Evolutionary conservation across 92 coral and sea anemone genomes (phyloP), one percentile per base, ranked within the genome.

Genomic region (Epizoanthus illoricatus): DNA sequence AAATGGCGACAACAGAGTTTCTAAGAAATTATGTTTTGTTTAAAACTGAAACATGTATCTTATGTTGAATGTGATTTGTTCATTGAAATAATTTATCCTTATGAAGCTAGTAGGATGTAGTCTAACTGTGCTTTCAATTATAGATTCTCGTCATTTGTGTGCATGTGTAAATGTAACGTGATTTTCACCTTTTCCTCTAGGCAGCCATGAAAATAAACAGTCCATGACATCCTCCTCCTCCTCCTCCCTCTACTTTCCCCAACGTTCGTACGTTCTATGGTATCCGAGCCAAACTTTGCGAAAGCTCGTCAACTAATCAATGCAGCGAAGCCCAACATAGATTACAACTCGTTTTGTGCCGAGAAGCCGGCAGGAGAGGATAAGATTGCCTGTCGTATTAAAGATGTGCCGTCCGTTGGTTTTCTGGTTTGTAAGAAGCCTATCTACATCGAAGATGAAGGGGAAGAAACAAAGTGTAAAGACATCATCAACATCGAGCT

Each of bases 371-470:
- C 85, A 0, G 90, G 90, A 24, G 72, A 39, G 8, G 90, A 84
- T 71, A 87, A 87, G 73, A 59, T 87, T 84, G 90, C 90, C 24
- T 87, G 90, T 52, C 90, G 90, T 10, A 8, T 87, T 58, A 75
- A 78, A 67, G 80, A 47, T 59, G 88, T 70, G 41, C 76, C 81
- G 33, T 12, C 88, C 7, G 87, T 87, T 84, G 90, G 85, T 43
- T 84, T 87, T 59, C 33, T 87, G 80, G 90, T 87, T 78, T 87
- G 90, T 87, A 84, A 84, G 45, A 66, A 40, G 28, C 36, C 80
- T 56, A n/a, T 41, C 36, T 28, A 28, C 49, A 4, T 75, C 6
- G 83, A 20, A 16, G 79, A 43, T 20, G 76, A 42, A 64, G 85
- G 74, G 40, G 79, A 28, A 5, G 10, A 15, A 33, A 20, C 12